phyloP scores from a whole-genome alignment of 2,113 vertebrate genomes.

The Brienomyrus longianalis region DNA sequence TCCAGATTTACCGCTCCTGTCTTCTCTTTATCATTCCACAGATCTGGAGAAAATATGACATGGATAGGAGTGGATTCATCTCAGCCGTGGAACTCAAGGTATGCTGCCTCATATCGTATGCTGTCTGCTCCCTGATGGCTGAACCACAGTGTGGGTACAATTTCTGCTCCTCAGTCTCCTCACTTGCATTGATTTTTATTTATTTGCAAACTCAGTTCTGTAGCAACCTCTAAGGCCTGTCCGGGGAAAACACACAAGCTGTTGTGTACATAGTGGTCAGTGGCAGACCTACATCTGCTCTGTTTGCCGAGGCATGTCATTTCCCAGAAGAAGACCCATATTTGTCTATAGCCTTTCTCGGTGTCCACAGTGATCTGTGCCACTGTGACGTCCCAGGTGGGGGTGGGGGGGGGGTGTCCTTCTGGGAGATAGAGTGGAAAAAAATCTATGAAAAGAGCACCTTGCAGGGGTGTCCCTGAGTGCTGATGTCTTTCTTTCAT shows the following conservation, averaged over 20 bases:
- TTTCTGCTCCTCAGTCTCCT: not conserved
- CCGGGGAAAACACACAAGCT: not conserved
- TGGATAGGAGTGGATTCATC: slow-evolving; percentile 91
- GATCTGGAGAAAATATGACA: slow-evolving; percentile 94
- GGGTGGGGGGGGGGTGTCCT: not conserved
- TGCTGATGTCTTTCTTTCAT: not conserved
- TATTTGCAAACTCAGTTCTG: not conserved
- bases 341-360: not conserved
- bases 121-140: not conserved
- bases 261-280: not conserved
- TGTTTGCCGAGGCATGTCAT: not conserved
- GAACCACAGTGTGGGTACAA: not conserved
- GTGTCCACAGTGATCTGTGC: not conserved
- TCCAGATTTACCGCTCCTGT: not conserved
- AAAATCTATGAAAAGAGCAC: not conserved
- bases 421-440: not conserved
- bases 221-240: not conserved
- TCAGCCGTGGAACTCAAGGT: slow-evolving; percentile 81
- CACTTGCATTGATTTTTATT: not conserved
- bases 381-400: not conserved
- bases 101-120: not conserved
- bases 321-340: not conserved
- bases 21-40: slow-evolving; percentile 44
- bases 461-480: not conserved
- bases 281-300: not conserved